Evolutionary conservation across 2,797 vertebrate species (phyloP).

Genomic region (Mus spretus): DNA sequence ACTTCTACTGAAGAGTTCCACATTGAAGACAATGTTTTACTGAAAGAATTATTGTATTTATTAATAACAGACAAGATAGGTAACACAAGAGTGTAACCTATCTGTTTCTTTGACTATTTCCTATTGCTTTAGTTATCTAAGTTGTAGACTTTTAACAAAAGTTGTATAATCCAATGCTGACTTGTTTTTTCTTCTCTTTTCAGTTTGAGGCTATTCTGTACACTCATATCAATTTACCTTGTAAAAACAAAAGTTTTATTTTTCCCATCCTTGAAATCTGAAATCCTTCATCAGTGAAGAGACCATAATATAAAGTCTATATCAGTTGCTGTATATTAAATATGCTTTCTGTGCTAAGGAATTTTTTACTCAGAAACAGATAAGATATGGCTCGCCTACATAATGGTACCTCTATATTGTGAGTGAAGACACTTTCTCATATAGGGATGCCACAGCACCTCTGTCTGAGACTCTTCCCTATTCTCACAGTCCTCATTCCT

Average conservation of each 20-base stretch:
- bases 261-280: not conserved
- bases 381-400: not conserved
- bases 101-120: not conserved
- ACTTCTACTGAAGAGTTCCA: not conserved
- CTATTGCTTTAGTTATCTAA: not conserved
- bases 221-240: not conserved
- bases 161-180: no score
- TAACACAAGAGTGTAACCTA: no score
- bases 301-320: not conserved
- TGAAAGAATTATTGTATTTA: not conserved
- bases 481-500: not conserved
- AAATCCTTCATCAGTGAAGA: not conserved
- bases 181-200: not conserved
- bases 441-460: not conserved
- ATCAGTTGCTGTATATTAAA: not conserved
- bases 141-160: not conserved
- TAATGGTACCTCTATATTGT: not conserved
- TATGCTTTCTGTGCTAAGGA: not conserved
- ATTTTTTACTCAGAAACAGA: not conserved
- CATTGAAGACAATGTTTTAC: not conserved
- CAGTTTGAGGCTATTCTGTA: not conserved
- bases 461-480: not conserved
- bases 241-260: not conserved
- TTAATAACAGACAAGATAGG: not conserved
- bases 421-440: not conserved